A percentile compares a stretch with the other conserved stretches of the same genome.
phyloP scores from a whole-genome alignment of 2,797 vertebrate species.

The Enteromius argenteus region DNA sequence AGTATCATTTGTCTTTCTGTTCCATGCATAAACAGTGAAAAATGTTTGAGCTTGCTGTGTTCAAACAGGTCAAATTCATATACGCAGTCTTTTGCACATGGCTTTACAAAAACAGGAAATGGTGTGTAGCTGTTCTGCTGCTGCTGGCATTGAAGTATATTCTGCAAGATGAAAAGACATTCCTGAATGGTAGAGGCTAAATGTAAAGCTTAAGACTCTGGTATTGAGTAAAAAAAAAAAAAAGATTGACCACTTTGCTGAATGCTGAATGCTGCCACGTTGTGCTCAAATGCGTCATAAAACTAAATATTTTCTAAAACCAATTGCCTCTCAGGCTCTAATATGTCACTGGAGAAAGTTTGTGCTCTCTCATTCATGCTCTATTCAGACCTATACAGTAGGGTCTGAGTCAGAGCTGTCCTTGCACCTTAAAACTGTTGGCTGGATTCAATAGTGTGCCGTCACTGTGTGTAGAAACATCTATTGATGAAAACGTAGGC shows the following conservation, averaged over 20 bases:
- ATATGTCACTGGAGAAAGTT: background rate
- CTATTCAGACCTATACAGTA: background rate
- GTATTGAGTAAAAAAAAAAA: background rate
- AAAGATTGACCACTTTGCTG: background rate
- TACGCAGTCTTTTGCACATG: background rate
- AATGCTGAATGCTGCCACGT: background rate
- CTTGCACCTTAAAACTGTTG: background rate
- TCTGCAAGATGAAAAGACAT: background rate
- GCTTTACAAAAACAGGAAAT: conserved; percentile 3
- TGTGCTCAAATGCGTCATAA: background rate
- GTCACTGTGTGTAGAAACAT: background rate
- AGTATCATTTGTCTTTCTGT: background rate
- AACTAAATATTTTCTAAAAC: background rate
- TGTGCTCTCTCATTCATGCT: background rate
- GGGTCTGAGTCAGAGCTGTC: conserved; percentile 7
- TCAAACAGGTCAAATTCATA: background rate
- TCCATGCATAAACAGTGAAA: background rate
- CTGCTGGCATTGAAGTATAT: conserved; percentile 6
- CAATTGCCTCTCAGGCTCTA: background rate
- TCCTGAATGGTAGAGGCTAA: background rate
- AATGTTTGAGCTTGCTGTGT: background rate
- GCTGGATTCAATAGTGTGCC: background rate
- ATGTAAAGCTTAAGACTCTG: background rate
- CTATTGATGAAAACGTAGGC: background rate
- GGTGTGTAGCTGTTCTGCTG: background rate